phyloP scores from a whole-genome alignment of 2,797 vertebrate genomes.

The Gallinago solitaria region DNA sequence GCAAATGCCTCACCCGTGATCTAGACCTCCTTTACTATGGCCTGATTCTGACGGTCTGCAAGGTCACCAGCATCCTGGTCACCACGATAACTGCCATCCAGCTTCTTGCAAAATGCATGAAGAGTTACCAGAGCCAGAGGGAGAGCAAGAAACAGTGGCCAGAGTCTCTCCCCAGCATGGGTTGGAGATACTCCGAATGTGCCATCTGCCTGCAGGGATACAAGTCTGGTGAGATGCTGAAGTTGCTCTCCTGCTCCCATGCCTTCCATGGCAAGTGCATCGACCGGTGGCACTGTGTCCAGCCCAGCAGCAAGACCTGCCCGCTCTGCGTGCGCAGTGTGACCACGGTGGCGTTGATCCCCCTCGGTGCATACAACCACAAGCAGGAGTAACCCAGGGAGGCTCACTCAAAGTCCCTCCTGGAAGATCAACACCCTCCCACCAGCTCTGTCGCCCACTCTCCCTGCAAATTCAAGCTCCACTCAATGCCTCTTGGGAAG shows the following conservation, averaged over 20 bases:
- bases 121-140: neutral
- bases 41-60: neutral
- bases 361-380: rapidly evolving
- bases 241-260: conserved; percentile 88
- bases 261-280: conserved; percentile 86
- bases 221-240: conserved; percentile 82
- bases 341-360: rapidly evolving
- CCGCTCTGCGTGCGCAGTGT: conserved; percentile 77
- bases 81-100: neutral
- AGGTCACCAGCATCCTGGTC: neutral
- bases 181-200: conserved; percentile 82
- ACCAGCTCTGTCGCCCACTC: neutral
- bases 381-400: neutral
- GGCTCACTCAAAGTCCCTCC: neutral
- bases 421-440: neutral
- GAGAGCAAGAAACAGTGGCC: neutral
- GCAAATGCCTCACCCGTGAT: neutral
- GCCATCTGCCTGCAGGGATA: conserved; percentile 91
- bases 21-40: neutral
- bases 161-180: conserved; percentile 9
- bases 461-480: neutral
- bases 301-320: conserved; percentile 82
- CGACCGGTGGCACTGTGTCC: conserved; percentile 84
- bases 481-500: neutral
- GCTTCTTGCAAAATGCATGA: neutral